Evolutionary conservation across 2,797 vertebrate species (phyloP), one percentile per base, ranked within the genome.

Genomic region (Oryzias dopingdopingensis): DNA sequence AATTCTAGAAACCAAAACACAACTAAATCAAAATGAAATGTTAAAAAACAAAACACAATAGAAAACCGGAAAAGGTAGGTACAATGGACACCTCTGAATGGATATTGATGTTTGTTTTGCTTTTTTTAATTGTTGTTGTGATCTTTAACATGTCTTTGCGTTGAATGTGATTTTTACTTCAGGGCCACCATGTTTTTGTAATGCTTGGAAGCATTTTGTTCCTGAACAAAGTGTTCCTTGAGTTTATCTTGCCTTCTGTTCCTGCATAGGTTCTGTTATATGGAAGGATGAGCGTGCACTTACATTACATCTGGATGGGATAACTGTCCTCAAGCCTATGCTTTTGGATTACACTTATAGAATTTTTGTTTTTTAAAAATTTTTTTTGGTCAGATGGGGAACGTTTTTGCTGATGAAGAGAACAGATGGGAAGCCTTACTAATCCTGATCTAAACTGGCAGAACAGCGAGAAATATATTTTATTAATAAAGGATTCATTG

Each of bases 371-470:
- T 18, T 18, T 18, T 18, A 1, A 18, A 18, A 18, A 18, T n/a
- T 0, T 45, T 42, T 32, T 49, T 23, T 5, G 10, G 17, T 37
- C 32, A 37, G 62, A 56, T 56, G 74, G 71, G 50, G 63, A 70
- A 55, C 50, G 44, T 17, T 24, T 46, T 10, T 22, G 5, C 16
- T 20, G 41, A 6, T 37, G 13, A 56, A 20, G 6, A 41, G 46
- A 65, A 29, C 79, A 81, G 76, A 77, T 79, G 65, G 75, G 14
- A 58, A 14, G 37, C 5, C 40, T 59, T 65, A 58, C 37, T 65
- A 20, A 67, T 76, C 22, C 22, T 15, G 1, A n/a, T 56, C 42
- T 56, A 17, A 13, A 4, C 45, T 56, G 50, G 32, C 32, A 37
- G 32, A 37, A 59, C 14, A 44, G 46, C 12, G 26, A 5, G 8